Base-by-base conservation (phyloP, 2,888 invertebrate species). In the Pemphredon lugubris region DNA sequence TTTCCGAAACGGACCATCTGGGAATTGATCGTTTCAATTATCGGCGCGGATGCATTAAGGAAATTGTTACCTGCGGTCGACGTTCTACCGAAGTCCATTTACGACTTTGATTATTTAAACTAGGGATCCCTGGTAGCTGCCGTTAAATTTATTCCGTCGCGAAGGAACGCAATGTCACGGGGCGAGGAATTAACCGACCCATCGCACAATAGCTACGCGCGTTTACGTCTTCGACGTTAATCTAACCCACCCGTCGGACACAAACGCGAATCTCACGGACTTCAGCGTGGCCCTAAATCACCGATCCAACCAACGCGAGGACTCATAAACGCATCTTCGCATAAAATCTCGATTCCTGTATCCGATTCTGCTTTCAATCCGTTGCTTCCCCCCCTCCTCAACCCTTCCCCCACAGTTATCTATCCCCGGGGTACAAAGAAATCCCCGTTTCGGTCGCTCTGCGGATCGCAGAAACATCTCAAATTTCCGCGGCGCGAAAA, bases 21-120 rank as follows among this genome's bases (percentile, higher is more conserved):
- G 74, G 61, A 74, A 68, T 74, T 64, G 74, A 77, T 74, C 73
- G 55, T 77, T 77, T 66, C 74, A 74, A 77, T 77, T 70, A 77
- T 58, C 67, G n/a, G n/a, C n/a, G 40, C 39, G 51, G 59, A 66
- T 68, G 63, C 73, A 64, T 69, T 63, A 63, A 66, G 66, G 54
- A 59, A 65, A 77, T 65, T 69, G 69, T 69, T 64, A 68, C 51
- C n/a, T 64, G 57, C 64, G 55, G 48, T 57, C 39, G n/a, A 13
- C 37, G 37, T 11, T 4, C 1, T n/a, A 4, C 20, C 14, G 20
- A 30, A 30, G n/a, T n/a, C n/a, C n/a, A n/a, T n/a, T n/a, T n/a
- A n/a, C n/a, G n/a, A n/a, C n/a, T n/a, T n/a, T n/a, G n/a, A n/a
- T n/a, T n/a, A n/a, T n/a, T n/a, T n/a, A n/a, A n/a, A n/a, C n/a